A percentile compares a stretch with the other conserved stretches of the same genome.
Conservation (phyloP, 2,888 invertebrate genomes). For the Helobdella robusta region DNA sequence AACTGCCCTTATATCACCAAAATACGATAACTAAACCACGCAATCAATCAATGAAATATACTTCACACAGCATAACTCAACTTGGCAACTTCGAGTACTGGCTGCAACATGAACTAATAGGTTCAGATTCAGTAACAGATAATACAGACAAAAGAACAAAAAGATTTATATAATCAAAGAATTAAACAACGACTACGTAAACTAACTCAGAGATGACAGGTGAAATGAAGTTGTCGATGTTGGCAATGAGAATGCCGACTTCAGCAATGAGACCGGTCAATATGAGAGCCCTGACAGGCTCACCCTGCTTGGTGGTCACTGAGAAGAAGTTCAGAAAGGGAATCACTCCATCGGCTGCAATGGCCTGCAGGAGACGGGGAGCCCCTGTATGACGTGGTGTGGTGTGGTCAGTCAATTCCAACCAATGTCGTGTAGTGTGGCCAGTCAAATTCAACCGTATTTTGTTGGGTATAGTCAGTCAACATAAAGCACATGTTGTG, state of each 20-base stretch:
- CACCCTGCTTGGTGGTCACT: constrained; percentile 81
- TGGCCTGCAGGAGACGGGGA: constrained; percentile 67
- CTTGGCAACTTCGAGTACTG: too few species aligned
- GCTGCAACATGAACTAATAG: too few species aligned
- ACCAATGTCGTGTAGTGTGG: constrained; percentile 8
- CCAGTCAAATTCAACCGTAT: too few species aligned
- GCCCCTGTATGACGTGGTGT: constrained; percentile 49
- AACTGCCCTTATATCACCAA: too few species aligned
- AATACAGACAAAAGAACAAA: neutral
- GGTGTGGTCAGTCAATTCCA: neutral
- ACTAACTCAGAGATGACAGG: constrained; percentile 81
- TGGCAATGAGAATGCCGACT: constrained; percentile 72
- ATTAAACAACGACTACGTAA: too few species aligned
- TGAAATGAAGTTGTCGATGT: constrained; percentile 82
- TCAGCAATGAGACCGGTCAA: constrained; percentile 60
- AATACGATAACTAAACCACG: too few species aligned
- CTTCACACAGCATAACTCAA: too few species aligned
- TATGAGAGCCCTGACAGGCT: constrained; percentile 85
- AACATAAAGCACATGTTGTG: too few species aligned
- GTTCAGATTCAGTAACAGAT: neutral
- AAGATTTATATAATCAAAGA: neutral
- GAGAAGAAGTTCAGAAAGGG: constrained; percentile 88
- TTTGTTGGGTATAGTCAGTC: too few species aligned
- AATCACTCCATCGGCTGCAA: constrained; percentile 92
- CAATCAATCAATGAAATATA: too few species aligned